phyloP scores from a whole-genome alignment of 1,140 invertebrate genomes.

The Adelges cooleyi region DNA sequence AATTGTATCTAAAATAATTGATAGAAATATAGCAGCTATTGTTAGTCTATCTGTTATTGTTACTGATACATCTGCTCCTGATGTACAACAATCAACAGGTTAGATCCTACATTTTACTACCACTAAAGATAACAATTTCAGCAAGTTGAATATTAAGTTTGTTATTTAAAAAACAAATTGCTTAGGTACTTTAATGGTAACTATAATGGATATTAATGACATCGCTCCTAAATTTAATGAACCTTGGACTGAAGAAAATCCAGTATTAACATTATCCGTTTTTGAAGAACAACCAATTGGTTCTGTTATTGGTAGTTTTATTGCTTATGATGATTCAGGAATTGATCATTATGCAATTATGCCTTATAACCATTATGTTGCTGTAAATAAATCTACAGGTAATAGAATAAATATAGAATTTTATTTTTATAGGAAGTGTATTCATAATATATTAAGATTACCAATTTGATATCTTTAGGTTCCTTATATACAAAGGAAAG shows the following conservation, averaged over 20 bases:
- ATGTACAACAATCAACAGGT: slow-evolving; percentile 65
- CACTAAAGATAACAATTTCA: no score
- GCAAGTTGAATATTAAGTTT: no score
- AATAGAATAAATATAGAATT: no score
- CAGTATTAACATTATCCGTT: slow-evolving; percentile 55
- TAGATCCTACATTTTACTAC: no score
- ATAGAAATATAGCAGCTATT: slow-evolving; percentile 58
- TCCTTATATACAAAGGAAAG: slow-evolving; percentile 63
- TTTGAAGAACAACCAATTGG: slow-evolving; percentile 73
- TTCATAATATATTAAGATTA: no score
- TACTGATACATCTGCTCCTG: slow-evolving; percentile 64
- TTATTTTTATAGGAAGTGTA: no score
- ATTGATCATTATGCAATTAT: slow-evolving; percentile 63
- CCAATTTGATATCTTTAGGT: slow-evolving; percentile 40
- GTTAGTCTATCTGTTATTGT: slow-evolving; percentile 66
- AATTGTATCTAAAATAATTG: slow-evolving; percentile 49
- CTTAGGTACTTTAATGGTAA: slow-evolving; percentile 66
- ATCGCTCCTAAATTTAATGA: slow-evolving; percentile 51
- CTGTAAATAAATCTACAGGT: slow-evolving; percentile 63
- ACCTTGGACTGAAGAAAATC: slow-evolving; percentile 60
- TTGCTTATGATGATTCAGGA: slow-evolving; percentile 74
- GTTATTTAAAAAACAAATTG: no score
- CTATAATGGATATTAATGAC: slow-evolving; percentile 69
- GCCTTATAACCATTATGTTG: slow-evolving; percentile 60
- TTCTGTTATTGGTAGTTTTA: slow-evolving; percentile 64